Evolutionary conservation across 2,797 vertebrate species (phyloP).

Genomic region (Amblyopsis hoosieri): DNA sequence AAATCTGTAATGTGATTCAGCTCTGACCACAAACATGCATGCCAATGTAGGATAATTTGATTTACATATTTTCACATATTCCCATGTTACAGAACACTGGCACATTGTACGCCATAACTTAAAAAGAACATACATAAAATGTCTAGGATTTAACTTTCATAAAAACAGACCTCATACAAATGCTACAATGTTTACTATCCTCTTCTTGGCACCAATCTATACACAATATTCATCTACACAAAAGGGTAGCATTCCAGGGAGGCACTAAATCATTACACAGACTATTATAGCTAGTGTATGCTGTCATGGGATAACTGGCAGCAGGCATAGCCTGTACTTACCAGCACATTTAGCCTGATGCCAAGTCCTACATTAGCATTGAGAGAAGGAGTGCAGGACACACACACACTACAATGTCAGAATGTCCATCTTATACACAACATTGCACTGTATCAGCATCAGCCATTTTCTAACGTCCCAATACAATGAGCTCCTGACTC

Average conservation of each 20-base stretch:
- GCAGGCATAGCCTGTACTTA: conserved; percentile 58
- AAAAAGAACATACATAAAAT: background rate
- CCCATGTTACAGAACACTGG: too few relatives aligned
- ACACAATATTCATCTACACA: background rate
- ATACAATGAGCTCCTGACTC: conserved; percentile 5
- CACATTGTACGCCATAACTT: too few relatives aligned
- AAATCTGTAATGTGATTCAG: too few relatives aligned
- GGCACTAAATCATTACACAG: conserved; percentile 35
- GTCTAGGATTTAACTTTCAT: background rate
- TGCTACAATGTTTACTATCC: conserved; percentile 13
- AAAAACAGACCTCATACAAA: background rate
- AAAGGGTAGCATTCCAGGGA: background rate
- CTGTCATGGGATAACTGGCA: conserved; percentile 41
- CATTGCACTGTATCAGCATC: conserved; percentile 37
- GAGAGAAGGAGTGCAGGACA: conserved; percentile 53
- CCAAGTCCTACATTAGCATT: conserved; percentile 64
- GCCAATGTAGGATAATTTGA: too few relatives aligned
- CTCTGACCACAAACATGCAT: too few relatives aligned
- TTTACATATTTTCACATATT: too few relatives aligned
- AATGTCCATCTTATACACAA: conserved; percentile 47
- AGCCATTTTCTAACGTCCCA: conserved; percentile 17
- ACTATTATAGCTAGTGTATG: conserved; percentile 13
- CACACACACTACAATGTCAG: conserved; percentile 58
- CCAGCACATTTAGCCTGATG: conserved; percentile 66
- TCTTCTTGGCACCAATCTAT: conserved; percentile 12